Evolutionary conservation across 2,113 vertebrate genomes (phyloP).

Genomic region (Glaucidium brasilianum): DNA sequence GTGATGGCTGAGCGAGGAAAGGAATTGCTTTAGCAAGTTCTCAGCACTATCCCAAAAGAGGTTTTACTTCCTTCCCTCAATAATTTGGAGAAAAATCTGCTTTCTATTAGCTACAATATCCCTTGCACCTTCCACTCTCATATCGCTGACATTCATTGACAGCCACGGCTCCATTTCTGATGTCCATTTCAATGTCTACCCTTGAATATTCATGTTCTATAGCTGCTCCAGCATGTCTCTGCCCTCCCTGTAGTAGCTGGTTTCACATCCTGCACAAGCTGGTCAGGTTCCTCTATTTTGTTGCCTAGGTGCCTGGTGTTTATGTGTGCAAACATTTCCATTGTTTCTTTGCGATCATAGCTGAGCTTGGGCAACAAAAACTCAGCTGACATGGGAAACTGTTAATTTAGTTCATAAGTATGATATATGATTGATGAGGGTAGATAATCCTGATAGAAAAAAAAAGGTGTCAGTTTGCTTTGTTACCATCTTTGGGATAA

Average conservation of each 20-base stretch:
- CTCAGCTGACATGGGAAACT: slow-evolving; percentile 35
- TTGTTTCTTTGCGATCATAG: background rate
- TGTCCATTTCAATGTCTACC: background rate
- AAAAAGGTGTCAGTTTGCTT: background rate
- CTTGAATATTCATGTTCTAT: background rate
- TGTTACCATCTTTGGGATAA: slow-evolving; percentile 32
- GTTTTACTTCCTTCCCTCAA: background rate
- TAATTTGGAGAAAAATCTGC: background rate
- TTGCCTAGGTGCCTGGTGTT: slow-evolving; percentile 50
- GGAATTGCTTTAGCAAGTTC: background rate
- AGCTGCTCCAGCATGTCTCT: background rate
- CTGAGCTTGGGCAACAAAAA: background rate
- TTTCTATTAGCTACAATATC: background rate
- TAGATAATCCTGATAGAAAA: background rate
- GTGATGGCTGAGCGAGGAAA: background rate
- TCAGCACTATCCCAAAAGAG: background rate
- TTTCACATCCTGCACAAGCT: slow-evolving; percentile 25
- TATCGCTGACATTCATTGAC: background rate
- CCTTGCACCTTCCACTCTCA: background rate
- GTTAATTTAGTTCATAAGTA: slow-evolving; percentile 19
- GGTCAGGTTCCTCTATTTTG: slow-evolving; percentile 25
- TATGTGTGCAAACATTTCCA: slow-evolving; percentile 36
- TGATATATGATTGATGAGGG: slow-evolving; percentile 6
- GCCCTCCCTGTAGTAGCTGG: background rate
- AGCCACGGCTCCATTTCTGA: background rate